A percentile compares a stretch with the other conserved stretches of the same genome.
These are phyloP conservation scores for Melanogrammus aeglefinus DNA, from an alignment of 2,797 vertebrate species.

Conservation along the genomic window DNA sequence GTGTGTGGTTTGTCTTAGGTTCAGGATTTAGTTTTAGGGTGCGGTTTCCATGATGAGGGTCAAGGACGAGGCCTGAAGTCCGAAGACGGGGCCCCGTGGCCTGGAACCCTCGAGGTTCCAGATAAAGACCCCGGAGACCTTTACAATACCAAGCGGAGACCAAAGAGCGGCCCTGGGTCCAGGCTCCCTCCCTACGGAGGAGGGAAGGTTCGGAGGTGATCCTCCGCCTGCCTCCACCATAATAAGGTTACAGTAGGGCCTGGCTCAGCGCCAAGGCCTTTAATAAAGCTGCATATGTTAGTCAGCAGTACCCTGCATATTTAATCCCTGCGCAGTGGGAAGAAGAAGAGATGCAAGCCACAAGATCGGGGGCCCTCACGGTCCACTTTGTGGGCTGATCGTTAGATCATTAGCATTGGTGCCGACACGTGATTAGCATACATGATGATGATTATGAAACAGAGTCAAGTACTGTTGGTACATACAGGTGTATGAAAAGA, in stretches of 20 bases:
- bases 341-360: slow-evolving; percentile 12
- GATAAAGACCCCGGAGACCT: not conserved
- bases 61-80: too few species aligned
- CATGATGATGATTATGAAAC: not conserved
- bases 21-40: too few species aligned
- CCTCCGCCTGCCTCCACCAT: not conserved
- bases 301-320: slow-evolving; percentile 41
- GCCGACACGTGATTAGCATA: not conserved
- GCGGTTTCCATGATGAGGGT: too few species aligned
- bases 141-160: too few species aligned
- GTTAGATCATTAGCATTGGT: not conserved
- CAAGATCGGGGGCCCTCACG: not conserved
- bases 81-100: too few species aligned
- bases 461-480: not conserved
- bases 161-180: not conserved
- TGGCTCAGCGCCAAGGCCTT: not conserved
- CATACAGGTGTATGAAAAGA: not conserved
- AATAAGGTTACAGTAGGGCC: not conserved
- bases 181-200: not conserved
- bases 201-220: not conserved
- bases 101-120: too few species aligned
- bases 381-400: not conserved
- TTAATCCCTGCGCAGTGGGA: slow-evolving; percentile 30
- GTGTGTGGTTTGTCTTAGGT: not conserved
- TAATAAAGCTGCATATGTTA: slow-evolving; percentile 12